These are phyloP conservation scores for Pollenia amentaria DNA, from an alignment of 2,888 invertebrate species.

Conservation along the genomic window DNA sequence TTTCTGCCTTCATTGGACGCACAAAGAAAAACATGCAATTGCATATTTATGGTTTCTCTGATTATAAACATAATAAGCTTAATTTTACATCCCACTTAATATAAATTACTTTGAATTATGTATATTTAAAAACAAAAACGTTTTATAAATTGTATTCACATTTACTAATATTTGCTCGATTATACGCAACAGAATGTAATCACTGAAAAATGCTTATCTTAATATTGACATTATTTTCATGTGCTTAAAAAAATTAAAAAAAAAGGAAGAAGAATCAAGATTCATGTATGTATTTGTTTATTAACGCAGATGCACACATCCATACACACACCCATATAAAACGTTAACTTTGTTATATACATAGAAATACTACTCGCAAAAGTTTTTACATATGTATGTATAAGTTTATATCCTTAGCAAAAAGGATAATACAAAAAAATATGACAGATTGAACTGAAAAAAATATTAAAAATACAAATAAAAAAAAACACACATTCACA, in stretches of 20 bases:
- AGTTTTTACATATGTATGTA: background rate
- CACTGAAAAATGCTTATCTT: constrained; percentile 60
- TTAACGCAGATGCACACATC: constrained; percentile 20
- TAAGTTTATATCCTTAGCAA: background rate
- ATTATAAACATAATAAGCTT: too few species aligned
- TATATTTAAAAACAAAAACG: background rate
- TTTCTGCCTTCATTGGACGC: too few species aligned
- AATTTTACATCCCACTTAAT: too few species aligned
- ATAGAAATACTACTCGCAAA: background rate
- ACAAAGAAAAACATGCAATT: too few species aligned
- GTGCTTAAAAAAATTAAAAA: background rate
- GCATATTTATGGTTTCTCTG: too few species aligned
- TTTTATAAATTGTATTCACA: background rate
- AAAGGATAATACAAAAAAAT: constrained; percentile 29
- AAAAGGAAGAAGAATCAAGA: constrained; percentile 27
- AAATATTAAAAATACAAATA: constrained; percentile 49
- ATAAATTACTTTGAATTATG: background rate
- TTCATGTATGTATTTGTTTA: constrained; percentile 43
- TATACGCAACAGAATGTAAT: background rate
- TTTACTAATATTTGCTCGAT: constrained; percentile 16
- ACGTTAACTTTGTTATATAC: constrained; percentile 67
- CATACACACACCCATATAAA: constrained; percentile 47
- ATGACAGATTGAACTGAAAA: constrained; percentile 53
- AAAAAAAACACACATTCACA: background rate
- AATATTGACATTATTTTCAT: constrained; percentile 70